phyloP scores from a whole-genome alignment of 2,797 vertebrate genomes.

The Karalla daura region DNA sequence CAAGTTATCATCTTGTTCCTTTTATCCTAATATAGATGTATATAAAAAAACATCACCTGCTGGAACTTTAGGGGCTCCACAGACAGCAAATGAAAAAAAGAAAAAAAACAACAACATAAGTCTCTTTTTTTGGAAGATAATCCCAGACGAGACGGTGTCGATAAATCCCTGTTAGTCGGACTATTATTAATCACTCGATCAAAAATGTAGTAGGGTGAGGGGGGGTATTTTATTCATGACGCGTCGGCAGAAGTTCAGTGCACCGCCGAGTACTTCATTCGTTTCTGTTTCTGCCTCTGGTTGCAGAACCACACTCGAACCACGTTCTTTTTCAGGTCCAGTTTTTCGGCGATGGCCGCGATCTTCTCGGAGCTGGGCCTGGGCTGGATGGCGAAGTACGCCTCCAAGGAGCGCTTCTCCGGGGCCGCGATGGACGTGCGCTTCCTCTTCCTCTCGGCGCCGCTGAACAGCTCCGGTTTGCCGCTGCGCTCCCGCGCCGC shows the following conservation, averaged over 20 bases:
- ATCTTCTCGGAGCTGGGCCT: slow-evolving; percentile 95
- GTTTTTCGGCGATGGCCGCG: slow-evolving; percentile 92
- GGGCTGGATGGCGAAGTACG: slow-evolving; percentile 94
- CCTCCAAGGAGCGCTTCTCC: slow-evolving; percentile 94
- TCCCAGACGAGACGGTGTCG: slow-evolving; percentile 69
- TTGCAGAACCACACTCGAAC: slow-evolving; percentile 97
- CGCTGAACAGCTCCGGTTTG: slow-evolving; percentile 88
- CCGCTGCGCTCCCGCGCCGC: slow-evolving; percentile 88
- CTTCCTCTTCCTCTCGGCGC: slow-evolving; percentile 90
- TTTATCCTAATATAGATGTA: no score
- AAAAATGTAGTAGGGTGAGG: slow-evolving; percentile 74
- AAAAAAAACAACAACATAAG: no score
- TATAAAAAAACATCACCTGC: no score
- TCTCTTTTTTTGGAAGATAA: slow-evolving; percentile 58
- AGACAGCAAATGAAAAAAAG: slow-evolving; percentile 32
- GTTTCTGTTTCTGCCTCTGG: slow-evolving; percentile 95
- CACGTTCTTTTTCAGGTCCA: slow-evolving; percentile 96
- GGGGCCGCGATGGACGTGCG: slow-evolving; percentile 95
- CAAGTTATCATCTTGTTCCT: no score
- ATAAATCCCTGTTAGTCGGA: slow-evolving; percentile 78
- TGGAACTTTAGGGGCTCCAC: no score
- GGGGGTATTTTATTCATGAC: slow-evolving; percentile 72
- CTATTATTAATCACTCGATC: slow-evolving; percentile 78
- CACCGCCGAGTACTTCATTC: slow-evolving; percentile 94
- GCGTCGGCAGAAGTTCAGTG: slow-evolving; percentile 85